A percentile compares a stretch with the other conserved stretches of the same genome.
Conservation (phyloP, 2,888 invertebrate genomes). For the Oscheius sp. region DNA sequence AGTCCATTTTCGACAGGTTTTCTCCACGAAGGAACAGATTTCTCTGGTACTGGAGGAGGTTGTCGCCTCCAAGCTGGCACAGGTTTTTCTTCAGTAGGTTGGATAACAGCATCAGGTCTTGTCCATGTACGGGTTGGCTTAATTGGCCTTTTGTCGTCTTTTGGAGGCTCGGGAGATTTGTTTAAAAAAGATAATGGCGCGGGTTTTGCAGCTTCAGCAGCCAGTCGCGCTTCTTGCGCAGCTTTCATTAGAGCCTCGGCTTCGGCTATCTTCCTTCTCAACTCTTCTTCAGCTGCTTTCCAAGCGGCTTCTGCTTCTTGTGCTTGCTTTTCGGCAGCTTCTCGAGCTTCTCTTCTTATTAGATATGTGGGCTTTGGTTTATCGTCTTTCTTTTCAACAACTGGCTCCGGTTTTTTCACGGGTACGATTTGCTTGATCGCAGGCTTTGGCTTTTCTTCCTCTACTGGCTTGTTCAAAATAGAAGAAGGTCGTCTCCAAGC, state of each 20-base stretch:
- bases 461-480: not conserved
- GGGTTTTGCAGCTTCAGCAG: conserved; percentile 10
- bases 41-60: not conserved
- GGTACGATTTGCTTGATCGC: not conserved
- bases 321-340: not conserved
- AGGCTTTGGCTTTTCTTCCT: not conserved
- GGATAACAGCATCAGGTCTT: not conserved
- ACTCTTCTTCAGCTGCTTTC: conserved; percentile 13
- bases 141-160: conserved; percentile 5
- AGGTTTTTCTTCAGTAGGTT: not conserved
- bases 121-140: conserved; percentile 4
- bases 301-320: not conserved
- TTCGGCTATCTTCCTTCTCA: conserved; percentile 18
- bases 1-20: not conserved
- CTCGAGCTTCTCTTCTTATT: conserved; percentile 11
- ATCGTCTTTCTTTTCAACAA: conserved; percentile 6
- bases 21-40: not conserved
- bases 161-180: conserved; percentile 7
- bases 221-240: conserved; percentile 7
- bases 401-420: not conserved
- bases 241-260: conserved; percentile 13
- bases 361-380: conserved; percentile 17
- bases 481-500: conserved; percentile 7
- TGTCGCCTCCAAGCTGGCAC: not conserved
- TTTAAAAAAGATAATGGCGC: not conserved